phyloP scores from a whole-genome alignment of 2,888 invertebrate genomes.

The Chironomus riparius region DNA sequence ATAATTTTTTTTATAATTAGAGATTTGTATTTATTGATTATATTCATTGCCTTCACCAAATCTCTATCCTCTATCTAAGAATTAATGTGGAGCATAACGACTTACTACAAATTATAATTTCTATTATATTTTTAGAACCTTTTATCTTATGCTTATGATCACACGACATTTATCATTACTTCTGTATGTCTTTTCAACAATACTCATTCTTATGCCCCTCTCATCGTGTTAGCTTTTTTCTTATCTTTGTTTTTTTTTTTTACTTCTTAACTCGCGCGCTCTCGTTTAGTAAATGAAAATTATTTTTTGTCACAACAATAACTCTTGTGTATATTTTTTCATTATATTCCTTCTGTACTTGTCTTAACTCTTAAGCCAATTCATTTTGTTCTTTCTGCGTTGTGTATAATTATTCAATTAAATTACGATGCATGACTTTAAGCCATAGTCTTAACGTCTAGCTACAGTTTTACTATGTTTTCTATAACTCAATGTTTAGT shows the following conservation, averaged over 20 bases:
- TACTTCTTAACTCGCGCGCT: background rate
- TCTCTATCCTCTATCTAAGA: background rate
- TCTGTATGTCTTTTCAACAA: background rate
- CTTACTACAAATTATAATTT: background rate
- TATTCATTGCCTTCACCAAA: background rate
- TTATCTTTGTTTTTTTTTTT: background rate
- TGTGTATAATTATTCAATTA: conserved; percentile 9
- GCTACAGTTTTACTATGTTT: background rate
- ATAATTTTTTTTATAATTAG: background rate
- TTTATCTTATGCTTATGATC: background rate
- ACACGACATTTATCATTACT: conserved; percentile 4
- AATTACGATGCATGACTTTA: background rate
- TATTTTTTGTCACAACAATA: conserved; percentile 13
- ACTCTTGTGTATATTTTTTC: background rate
- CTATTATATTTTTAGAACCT: background rate
- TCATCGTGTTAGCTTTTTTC: background rate
- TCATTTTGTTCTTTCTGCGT: background rate
- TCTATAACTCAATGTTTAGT: too few species aligned
- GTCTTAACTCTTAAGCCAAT: background rate
- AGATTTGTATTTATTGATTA: background rate
- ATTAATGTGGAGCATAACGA: background rate
- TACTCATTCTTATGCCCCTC: background rate
- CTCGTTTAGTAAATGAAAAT: background rate
- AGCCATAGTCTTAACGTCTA: background rate
- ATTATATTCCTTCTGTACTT: too few species aligned